These are phyloP conservation scores for Hypercompe scribonia DNA, from an alignment of 2,888 invertebrate species.

Conservation along the genomic window DNA sequence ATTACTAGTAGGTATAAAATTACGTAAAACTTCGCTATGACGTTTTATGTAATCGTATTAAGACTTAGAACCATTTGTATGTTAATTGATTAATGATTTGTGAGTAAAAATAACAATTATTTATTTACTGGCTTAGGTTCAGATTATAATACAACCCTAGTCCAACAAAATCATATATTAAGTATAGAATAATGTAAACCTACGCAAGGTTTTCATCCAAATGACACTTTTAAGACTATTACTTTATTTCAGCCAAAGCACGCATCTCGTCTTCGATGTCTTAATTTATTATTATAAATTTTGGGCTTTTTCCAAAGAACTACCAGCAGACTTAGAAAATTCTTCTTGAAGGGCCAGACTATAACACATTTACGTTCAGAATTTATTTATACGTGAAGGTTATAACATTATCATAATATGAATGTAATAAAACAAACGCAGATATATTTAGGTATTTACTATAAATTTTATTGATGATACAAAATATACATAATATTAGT, in stretches of 20 bases:
- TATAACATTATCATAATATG: slow-evolving; percentile 73
- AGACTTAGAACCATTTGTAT: no score
- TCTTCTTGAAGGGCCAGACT: slow-evolving; percentile 49
- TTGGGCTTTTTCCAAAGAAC: no score
- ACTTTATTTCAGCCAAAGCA: not conserved
- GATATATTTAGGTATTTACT: slow-evolving; percentile 60
- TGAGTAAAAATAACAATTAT: no score
- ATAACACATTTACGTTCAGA: slow-evolving; percentile 69
- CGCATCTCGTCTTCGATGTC: not conserved
- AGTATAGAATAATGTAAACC: no score
- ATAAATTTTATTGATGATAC: slow-evolving; percentile 62
- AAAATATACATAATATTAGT: slow-evolving; percentile 41
- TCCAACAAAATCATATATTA: no score
- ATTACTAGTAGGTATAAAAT: no score
- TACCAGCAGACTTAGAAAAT: slow-evolving; percentile 38
- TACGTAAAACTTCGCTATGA: no score
- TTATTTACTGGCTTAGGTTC: no score
- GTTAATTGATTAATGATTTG: no score
- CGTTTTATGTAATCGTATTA: no score
- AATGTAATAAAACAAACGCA: slow-evolving; percentile 68
- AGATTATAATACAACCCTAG: no score
- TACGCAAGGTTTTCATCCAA: not conserved
- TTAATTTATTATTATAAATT: no score
- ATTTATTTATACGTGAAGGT: slow-evolving; percentile 69
- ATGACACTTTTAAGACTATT: not conserved